Evolutionary conservation across 2,888 invertebrate species (phyloP).

Genomic region (Nomada ruficornis): DNA sequence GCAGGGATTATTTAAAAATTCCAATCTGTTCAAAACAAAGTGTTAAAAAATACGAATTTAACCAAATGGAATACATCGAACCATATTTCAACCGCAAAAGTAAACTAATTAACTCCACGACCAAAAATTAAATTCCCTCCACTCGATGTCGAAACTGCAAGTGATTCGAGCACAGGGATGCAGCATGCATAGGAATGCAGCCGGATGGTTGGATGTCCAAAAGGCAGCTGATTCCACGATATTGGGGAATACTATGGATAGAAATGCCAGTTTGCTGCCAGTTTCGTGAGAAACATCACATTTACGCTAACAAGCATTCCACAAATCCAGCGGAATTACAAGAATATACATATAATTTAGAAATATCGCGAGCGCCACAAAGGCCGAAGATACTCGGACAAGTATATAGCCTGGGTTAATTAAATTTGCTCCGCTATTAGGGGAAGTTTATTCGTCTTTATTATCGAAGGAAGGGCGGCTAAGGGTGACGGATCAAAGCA

Average conservation of each 20-base stretch:
- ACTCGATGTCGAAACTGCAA: not conserved
- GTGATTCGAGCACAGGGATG: not conserved
- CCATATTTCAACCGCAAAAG: not conserved
- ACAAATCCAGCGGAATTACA: not conserved
- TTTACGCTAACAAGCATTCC: not conserved
- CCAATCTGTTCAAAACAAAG: no score
- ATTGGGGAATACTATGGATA: not conserved
- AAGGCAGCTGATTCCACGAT: not conserved
- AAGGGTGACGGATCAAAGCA: conserved; percentile 10
- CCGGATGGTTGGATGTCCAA: not conserved
- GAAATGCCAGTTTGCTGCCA: conserved; percentile 4
- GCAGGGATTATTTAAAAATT: no score
- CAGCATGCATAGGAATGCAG: not conserved
- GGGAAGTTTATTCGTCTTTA: conserved; percentile 1
- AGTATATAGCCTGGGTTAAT: not conserved
- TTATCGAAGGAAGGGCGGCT: not conserved
- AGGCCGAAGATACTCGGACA: not conserved
- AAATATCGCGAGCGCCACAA: not conserved
- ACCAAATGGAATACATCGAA: no score
- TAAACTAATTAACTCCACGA: not conserved
- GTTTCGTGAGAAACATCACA: not conserved
- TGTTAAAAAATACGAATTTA: no score
- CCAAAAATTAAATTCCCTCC: not conserved
- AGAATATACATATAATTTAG: not conserved
- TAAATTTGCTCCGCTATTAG: not conserved